Evolutionary conservation across 2,113 vertebrate genomes (phyloP).

Genomic region (Melanotaenia duboulayi): DNA sequence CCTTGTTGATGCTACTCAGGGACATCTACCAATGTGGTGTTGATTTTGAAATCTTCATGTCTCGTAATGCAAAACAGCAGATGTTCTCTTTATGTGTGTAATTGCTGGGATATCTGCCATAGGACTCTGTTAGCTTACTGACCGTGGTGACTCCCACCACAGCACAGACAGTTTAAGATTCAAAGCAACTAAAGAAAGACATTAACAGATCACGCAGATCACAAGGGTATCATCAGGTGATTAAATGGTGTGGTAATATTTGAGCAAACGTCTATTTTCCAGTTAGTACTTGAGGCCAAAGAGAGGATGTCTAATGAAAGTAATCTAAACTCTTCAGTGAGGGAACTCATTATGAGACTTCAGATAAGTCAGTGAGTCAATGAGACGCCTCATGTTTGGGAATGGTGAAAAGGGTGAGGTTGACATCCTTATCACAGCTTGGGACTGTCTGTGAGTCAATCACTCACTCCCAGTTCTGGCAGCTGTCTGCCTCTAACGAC

Average conservation of each 20-base stretch:
- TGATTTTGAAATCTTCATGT: constrained; percentile 11
- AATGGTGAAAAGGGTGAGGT: constrained; percentile 2
- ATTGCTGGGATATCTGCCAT: constrained; percentile 16
- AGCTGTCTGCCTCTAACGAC: constrained; percentile 22
- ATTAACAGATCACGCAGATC: constrained; percentile 33
- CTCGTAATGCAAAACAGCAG: constrained; percentile 32
- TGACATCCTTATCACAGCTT: constrained; percentile 28
- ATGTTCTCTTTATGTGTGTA: constrained; percentile 26
- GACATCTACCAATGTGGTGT: constrained; percentile 14
- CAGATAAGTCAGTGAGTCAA: neutral
- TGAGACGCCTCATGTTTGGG: neutral
- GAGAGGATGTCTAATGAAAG: neutral
- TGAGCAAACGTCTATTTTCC: constrained; percentile 15
- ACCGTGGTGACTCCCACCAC: constrained; percentile 14
- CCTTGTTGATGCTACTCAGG: constrained; percentile 5
- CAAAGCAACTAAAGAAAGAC: constrained; percentile 16
- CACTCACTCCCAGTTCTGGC: constrained; percentile 43
- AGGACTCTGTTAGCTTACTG: constrained; percentile 31
- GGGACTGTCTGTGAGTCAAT: constrained; percentile 40
- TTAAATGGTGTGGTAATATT: neutral
- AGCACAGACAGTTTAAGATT: constrained; percentile 20
- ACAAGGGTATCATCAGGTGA: constrained; percentile 13
- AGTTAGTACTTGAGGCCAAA: constrained; percentile 3
- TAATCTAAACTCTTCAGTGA: neutral
- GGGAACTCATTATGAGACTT: neutral